Conservation (phyloP, 2,113 vertebrate species). For the Pristiophorus japonicus region DNA sequence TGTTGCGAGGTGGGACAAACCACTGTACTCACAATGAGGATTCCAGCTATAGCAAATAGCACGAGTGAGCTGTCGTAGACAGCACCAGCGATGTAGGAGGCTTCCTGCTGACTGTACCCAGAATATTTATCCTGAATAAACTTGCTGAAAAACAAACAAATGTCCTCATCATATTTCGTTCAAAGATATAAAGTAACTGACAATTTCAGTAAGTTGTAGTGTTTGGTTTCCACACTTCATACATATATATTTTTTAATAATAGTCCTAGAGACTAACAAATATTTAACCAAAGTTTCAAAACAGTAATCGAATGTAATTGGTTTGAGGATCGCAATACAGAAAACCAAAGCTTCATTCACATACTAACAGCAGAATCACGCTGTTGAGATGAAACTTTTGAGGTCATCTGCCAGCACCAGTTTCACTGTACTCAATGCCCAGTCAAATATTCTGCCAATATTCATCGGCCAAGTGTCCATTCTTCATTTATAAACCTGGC, state of each 20-base stretch:
- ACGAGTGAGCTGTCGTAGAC: constrained; percentile 66
- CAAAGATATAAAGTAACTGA: neutral
- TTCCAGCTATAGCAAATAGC: constrained; percentile 61
- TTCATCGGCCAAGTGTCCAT: too few species aligned
- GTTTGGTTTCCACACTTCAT: neutral
- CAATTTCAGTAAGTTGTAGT: neutral
- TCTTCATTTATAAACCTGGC: too few species aligned
- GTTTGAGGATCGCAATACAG: too few species aligned
- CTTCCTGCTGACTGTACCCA: constrained; percentile 66
- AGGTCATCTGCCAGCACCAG: too few species aligned
- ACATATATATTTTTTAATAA: neutral
- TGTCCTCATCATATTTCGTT: neutral
- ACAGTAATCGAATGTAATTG: neutral
- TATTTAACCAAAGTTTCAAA: neutral
- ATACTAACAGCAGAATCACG: too few species aligned
- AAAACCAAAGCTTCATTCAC: too few species aligned
- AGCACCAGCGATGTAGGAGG: constrained; percentile 60
- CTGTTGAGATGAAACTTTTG: too few species aligned
- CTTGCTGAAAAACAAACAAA: constrained; percentile 57
- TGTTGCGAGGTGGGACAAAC: neutral
- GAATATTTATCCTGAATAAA: constrained; percentile 77
- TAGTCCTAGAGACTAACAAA: neutral
- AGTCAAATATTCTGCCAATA: neutral
- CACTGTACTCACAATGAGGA: constrained; percentile 62
- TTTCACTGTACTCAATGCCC: neutral